These are phyloP conservation scores for Diarsia rubi DNA, from an alignment of 2,888 invertebrate genomes.

Conservation along the genomic window DNA sequence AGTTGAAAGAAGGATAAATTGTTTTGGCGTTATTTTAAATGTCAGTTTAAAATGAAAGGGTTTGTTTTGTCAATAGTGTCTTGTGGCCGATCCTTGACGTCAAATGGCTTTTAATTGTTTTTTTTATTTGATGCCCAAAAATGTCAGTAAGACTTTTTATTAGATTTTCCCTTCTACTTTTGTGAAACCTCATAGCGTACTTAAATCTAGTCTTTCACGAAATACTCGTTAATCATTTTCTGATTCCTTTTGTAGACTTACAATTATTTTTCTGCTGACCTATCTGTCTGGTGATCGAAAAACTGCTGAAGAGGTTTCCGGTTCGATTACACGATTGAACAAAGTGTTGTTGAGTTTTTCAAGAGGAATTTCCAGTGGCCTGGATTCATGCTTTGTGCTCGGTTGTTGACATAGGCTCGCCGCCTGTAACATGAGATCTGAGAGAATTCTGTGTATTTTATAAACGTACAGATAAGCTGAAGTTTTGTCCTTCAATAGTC, in stretches of 20 bases:
- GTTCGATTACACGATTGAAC: background rate
- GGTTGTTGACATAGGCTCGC: background rate
- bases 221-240: background rate
- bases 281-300: background rate
- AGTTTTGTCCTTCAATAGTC: no score
- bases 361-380: background rate
- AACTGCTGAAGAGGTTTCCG: background rate
- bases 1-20: background rate
- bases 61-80: slow-evolving; percentile 1
- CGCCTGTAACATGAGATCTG: background rate
- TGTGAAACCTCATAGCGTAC: background rate
- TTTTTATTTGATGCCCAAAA: slow-evolving; percentile 18
- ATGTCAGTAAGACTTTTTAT: background rate
- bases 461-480: no score
- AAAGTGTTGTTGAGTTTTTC: background rate
- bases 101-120: background rate
- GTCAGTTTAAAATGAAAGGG: slow-evolving; percentile 16
- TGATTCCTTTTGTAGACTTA: background rate
- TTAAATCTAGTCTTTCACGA: background rate
- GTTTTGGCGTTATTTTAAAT: background rate
- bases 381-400: background rate
- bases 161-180: slow-evolving; percentile 14
- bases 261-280: background rate
- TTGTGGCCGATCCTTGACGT: slow-evolving; percentile 20
- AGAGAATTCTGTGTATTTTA: no score